Percentiles rank a stretch among this genome's conserved stretches.
phyloP scores from a whole-genome alignment of 2,888 invertebrate species.

The Rhimphoctona megacephalus region DNA sequence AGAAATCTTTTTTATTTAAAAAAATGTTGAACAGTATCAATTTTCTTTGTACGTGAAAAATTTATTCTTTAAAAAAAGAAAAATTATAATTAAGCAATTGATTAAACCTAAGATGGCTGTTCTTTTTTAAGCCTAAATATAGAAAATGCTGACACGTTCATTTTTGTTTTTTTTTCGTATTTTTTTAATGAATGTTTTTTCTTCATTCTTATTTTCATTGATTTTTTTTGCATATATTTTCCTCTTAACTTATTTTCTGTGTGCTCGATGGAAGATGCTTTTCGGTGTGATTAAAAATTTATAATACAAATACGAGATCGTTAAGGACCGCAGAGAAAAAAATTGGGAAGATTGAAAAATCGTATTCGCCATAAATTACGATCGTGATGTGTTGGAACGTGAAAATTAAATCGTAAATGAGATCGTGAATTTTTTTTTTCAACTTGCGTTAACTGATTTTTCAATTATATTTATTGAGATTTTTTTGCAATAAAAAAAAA shows the following conservation, averaged over 20 bases:
- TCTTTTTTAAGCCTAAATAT: slow-evolving; percentile 36
- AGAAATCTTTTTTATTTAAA: too few species aligned
- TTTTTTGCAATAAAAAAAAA: slow-evolving; percentile 24
- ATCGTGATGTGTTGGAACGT: too few species aligned
- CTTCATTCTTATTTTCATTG: not conserved
- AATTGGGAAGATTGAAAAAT: not conserved
- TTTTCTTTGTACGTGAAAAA: slow-evolving; percentile 43
- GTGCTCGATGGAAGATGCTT: slow-evolving; percentile 69
- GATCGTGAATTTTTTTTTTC: too few species aligned
- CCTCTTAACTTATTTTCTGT: slow-evolving; percentile 12
- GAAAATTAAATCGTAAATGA: too few species aligned
- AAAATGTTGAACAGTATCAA: not conserved
- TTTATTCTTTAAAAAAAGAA: slow-evolving; percentile 70
- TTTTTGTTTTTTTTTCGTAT: not conserved
- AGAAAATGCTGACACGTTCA: not conserved
- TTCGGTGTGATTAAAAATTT: slow-evolving; percentile 41
- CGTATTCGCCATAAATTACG: not conserved
- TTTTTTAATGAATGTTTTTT: not conserved
- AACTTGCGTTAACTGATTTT: not conserved
- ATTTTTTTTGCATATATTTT: not conserved
- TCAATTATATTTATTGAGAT: not conserved
- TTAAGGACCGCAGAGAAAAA: slow-evolving; percentile 15
- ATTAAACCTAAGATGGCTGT: slow-evolving; percentile 55
- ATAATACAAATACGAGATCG: slow-evolving; percentile 32
- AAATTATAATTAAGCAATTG: slow-evolving; percentile 68